Percentiles rank a stretch among this genome's conserved stretches.
Conservation (phyloP, 2,888 invertebrate genomes). For the Norana najaformis region DNA sequence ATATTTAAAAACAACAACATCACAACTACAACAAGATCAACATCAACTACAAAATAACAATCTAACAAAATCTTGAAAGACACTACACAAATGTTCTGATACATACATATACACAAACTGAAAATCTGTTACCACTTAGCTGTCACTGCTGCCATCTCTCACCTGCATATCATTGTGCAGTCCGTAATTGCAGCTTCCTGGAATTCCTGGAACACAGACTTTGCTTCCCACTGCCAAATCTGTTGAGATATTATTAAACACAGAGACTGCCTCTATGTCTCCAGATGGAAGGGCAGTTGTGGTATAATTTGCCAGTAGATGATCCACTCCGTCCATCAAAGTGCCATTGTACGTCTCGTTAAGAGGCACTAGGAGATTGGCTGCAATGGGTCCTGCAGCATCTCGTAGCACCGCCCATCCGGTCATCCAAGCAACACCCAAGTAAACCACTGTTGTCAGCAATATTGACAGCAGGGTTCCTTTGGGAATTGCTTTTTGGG, state of each 20-base stretch:
- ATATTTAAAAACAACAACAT: neutral
- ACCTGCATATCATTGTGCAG: constrained; percentile 85
- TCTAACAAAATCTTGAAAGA: neutral
- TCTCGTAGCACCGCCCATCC: constrained; percentile 76
- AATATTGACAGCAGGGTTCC: constrained; percentile 85
- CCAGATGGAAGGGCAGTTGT: neutral
- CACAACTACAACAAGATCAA: neutral
- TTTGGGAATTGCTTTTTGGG: constrained; percentile 86
- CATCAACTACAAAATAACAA: neutral
- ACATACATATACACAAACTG: neutral
- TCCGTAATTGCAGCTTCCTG: constrained; percentile 72
- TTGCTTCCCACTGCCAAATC: neutral
- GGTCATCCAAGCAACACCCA: constrained; percentile 76
- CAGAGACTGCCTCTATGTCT: neutral
- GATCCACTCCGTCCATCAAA: neutral
- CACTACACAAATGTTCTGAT: neutral
- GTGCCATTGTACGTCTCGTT: constrained; percentile 30
- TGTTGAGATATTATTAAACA: neutral
- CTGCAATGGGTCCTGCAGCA: constrained; percentile 52
- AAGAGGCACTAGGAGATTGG: constrained; percentile 30
- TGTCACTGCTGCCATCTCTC: constrained; percentile 22
- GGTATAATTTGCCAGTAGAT: constrained; percentile 24
- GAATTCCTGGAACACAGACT: neutral
- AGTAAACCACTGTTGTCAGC: constrained; percentile 85
- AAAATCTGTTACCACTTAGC: neutral